Evolutionary conservation across 2,797 vertebrate genomes (phyloP), one percentile per base, ranked within the genome.

Genomic region (Nothura maculosa): DNA sequence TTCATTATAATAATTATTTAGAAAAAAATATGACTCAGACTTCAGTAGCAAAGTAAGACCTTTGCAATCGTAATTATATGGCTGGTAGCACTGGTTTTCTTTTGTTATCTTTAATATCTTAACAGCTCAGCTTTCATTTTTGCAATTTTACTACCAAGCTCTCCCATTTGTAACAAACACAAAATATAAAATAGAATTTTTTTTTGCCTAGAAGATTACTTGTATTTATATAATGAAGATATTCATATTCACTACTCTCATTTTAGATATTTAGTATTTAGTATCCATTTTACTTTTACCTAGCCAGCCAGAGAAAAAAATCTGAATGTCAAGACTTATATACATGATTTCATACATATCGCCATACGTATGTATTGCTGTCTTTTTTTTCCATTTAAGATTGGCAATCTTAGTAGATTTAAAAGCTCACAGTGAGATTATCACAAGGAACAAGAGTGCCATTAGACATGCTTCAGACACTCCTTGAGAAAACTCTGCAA

Each of bases 1-100:
- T 89, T 90, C 38, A 75, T 34, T 66, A 89, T 80, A 97, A 93
- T 78, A 92, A 97, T 94, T 89, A 93, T 95, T 94, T 93, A 82
- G 93, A 87, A 94, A 85, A 57, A 96, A 81, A 96, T 78, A 85
- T 50, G 69, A 89, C 68, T 94, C 90, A 93, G 96, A 89, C 30
- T 93, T 92, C 84, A 84, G 75, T 30, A 89, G 69, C 61, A 89
- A 95, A 97, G 89, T 67, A 86, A 86, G 79, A 74, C 58, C 72
- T 95, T 66, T 79, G 89, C 87, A 93, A 94, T 55, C 64, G 36
- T 13, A 94, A 95, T 83, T 74, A 84, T 91, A 87, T 82, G 6
- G 24, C 85, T 93, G 87, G 84, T 15, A 58, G 38, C 17, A 47
- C 15, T 42, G 87, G 73, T 50, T 62, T 67, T 69, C 77, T 87